These are phyloP conservation scores for Timema podura DNA, from an alignment of 2,888 invertebrate genomes.

Conservation along the genomic window DNA sequence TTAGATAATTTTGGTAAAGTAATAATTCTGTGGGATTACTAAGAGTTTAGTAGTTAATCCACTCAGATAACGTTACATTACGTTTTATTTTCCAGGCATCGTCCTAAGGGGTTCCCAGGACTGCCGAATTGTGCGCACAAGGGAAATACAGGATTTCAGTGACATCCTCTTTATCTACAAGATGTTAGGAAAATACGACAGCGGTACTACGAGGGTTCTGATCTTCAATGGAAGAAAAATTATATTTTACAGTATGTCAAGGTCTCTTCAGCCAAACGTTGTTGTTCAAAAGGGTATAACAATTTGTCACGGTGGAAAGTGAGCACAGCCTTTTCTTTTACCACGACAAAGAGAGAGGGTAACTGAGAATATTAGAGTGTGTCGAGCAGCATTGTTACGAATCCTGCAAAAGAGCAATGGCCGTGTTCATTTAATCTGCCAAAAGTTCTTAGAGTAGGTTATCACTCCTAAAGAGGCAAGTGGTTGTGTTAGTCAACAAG, in stretches of 20 bases:
- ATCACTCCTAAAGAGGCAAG: background rate
- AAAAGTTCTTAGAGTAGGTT: background rate
- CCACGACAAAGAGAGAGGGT: background rate
- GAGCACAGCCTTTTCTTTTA: background rate
- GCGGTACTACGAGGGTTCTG: background rate
- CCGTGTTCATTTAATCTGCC: background rate
- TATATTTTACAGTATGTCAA: background rate
- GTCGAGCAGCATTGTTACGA: slow-evolving; percentile 9
- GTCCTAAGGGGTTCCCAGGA: background rate
- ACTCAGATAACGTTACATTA: too few species aligned
- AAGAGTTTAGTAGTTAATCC: too few species aligned
- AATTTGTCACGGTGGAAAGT: background rate
- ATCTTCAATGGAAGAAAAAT: slow-evolving; percentile 4
- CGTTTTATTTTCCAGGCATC: background rate
- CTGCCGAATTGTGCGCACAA: background rate
- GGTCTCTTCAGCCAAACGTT: slow-evolving; percentile 4
- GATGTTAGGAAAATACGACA: background rate
- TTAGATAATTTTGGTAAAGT: too few species aligned
- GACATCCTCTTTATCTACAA: background rate
- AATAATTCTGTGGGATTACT: too few species aligned
- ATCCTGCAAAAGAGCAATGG: background rate
- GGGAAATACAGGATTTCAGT: background rate
- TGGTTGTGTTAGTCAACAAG: background rate
- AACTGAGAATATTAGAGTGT: background rate
- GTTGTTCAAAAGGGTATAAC: background rate